Base-by-base conservation (phyloP, 2,888 invertebrate genomes). In the Euproctis similis region DNA sequence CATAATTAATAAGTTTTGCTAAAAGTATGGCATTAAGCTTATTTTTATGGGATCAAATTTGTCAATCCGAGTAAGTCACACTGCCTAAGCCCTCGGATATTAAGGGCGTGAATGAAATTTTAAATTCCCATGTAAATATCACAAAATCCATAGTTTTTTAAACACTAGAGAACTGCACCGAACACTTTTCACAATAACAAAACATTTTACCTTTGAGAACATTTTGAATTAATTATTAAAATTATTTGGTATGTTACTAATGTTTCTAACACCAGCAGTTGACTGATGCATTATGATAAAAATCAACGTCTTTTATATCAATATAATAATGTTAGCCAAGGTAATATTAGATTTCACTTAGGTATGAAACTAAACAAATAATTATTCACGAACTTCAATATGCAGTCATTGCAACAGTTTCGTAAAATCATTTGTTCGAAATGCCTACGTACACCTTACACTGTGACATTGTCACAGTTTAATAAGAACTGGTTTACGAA, bases 281-380 rank as follows among this genome's bases (percentile, higher is more conserved):
- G 51, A 82, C 71, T 82, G 81, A 80, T 80, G 66, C 55, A 41
- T 52, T 51, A 48, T 53, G 35, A 42, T 45, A 52, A 57, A 56
- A 58, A 58, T 43, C 61, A 45, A 52, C 60, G 57, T 59, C 74
- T 78, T 82, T 76, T 81, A 82, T 82, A 82, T 71, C 57, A 53
- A 57, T 58, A n/a, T n/a, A 63, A 57, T 58, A 68, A 68, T 58
- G 40, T 59, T 67, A 53, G 53, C 61, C 80, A 81, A 80, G 77
- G 78, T 69, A 62, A 80, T 65, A 60, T 14, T 14, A 55, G 74
- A 71, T 80, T 78, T 77, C 80, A 62, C 73, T 69, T 63, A 67
- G 50, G 56, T 19, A 19, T 8, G 19, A n/a, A 7, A 3, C n/a
- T 56, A 56, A 60, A 37, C 34, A 42, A 54, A 57, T 49, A 59